phyloP scores from a whole-genome alignment of 2,888 invertebrate species.

The Cheilosia grossa region DNA sequence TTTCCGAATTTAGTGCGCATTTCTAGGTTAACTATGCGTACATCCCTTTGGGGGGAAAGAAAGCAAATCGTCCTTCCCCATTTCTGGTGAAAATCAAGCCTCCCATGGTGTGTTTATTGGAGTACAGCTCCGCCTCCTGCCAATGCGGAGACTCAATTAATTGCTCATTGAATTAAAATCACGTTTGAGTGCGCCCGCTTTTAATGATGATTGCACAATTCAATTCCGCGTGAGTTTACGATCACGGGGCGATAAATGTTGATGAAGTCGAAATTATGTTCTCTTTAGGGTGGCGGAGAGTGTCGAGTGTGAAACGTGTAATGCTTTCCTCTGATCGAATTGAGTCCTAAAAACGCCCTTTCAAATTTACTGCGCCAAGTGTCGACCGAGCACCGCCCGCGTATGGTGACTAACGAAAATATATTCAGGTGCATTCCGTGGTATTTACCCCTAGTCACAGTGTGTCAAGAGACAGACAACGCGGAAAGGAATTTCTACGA shows the following conservation, averaged over 20 bases:
- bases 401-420: slow-evolving; percentile 37
- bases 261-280: slow-evolving; percentile 27
- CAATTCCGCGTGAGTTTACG: slow-evolving; percentile 68
- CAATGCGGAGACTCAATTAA: slow-evolving; percentile 43
- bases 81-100: background rate
- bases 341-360: too few relatives aligned
- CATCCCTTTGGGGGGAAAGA: background rate
- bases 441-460: slow-evolving; percentile 32
- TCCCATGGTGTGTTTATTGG: slow-evolving; percentile 8
- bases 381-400: background rate
- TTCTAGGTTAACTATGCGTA: background rate
- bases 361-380: background rate
- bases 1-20: background rate
- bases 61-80: background rate
- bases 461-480: slow-evolving; percentile 30
- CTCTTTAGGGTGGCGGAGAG: background rate
- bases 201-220: slow-evolving; percentile 73
- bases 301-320: background rate
- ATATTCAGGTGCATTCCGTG: slow-evolving; percentile 56
- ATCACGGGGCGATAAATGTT: slow-evolving; percentile 53
- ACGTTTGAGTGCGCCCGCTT: slow-evolving; percentile 57
- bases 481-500: slow-evolving; percentile 30
- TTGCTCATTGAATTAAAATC: slow-evolving; percentile 70
- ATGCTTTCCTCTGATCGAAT: slow-evolving; percentile 13
- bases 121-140: background rate